Conservation (phyloP, 2,113 vertebrate genomes). For the Otis tarda region DNA sequence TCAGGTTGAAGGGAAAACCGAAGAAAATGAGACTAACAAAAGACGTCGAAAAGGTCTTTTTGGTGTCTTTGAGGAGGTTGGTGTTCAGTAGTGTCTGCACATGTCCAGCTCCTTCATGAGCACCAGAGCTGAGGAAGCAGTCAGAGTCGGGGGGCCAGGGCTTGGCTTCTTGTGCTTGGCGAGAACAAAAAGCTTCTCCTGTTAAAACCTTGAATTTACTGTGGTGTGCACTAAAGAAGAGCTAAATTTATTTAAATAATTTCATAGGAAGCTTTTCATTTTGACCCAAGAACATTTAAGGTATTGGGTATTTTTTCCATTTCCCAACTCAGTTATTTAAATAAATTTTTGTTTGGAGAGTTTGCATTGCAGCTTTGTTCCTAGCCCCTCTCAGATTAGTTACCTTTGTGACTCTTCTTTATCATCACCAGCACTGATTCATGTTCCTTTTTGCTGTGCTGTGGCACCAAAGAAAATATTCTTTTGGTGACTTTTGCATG, state of each 20-base stretch:
- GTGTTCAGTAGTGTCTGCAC: slow-evolving; percentile 12
- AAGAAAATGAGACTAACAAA: slow-evolving; percentile 88
- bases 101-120: background rate
- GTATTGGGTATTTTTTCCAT: background rate
- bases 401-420: background rate
- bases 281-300: background rate
- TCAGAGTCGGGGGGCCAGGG: rapidly evolving
- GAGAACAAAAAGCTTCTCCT: background rate
- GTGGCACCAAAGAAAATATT: background rate
- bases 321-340: background rate
- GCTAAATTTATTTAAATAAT: background rate
- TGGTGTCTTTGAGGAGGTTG: slow-evolving; percentile 85
- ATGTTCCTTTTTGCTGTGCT: background rate
- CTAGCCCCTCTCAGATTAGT: background rate
- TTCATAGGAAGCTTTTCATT: background rate
- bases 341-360: background rate
- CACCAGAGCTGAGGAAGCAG: background rate
- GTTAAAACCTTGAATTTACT: background rate
- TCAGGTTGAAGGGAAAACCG: slow-evolving; percentile 84
- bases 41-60: slow-evolving; percentile 82
- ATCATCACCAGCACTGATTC: background rate
- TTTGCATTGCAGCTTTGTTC: background rate
- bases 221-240: background rate
- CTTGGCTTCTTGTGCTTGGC: background rate
- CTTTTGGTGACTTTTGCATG: background rate